These are phyloP conservation scores for Carollia perspicillata DNA, from an alignment of 2,113 vertebrate species.

Conservation along the genomic window DNA sequence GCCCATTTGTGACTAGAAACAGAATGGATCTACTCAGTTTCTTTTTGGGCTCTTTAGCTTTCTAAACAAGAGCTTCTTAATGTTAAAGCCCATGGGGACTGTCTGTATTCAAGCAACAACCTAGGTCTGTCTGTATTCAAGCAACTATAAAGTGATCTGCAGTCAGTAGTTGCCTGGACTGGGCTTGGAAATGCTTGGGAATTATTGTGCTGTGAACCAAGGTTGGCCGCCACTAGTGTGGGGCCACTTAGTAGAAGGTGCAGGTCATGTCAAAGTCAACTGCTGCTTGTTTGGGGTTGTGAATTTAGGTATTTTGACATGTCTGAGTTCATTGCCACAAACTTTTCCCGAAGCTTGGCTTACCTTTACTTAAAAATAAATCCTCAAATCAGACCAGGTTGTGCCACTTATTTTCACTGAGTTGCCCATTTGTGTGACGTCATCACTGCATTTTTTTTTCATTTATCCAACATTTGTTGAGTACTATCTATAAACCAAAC, in stretches of 20 bases:
- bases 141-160: background rate
- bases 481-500: background rate
- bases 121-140: background rate
- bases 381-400: background rate
- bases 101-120: background rate
- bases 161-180: background rate
- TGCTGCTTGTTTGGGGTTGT: background rate
- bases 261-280: too few species aligned
- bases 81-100: background rate
- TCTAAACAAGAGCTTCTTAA: background rate
- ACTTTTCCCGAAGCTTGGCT: background rate
- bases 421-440: background rate
- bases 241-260: too few species aligned
- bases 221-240: background rate
- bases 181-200: background rate
- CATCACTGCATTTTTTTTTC: background rate
- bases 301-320: background rate
- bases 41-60: background rate
- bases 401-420: background rate
- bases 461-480: background rate
- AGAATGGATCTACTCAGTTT: background rate
- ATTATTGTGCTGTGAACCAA: background rate
- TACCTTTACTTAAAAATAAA: background rate
- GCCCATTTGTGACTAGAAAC: background rate
- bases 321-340: background rate